These are phyloP conservation scores for Anisognathus igniventris DNA, from an alignment of 2,797 vertebrate species.

Conservation along the genomic window DNA sequence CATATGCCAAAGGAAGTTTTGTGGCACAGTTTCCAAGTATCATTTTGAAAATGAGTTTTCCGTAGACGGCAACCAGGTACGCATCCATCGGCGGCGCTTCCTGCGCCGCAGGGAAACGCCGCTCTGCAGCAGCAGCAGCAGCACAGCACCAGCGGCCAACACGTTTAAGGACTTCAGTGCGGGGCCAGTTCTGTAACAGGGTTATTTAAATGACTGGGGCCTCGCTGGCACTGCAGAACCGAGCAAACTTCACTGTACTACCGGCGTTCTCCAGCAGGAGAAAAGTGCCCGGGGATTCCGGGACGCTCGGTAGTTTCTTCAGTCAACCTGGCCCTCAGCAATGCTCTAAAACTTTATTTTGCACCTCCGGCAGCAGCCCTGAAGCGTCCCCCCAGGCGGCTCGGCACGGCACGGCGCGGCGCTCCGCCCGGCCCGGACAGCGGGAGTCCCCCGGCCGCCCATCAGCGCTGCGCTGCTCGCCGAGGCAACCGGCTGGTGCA, in stretches of 20 bases:
- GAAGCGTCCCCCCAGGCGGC: neutral
- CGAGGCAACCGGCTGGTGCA: slow-evolving; percentile 61
- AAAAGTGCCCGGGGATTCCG: neutral
- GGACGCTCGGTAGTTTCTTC: neutral
- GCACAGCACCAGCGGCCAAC: neutral
- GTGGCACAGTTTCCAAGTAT: neutral
- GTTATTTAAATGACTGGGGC: neutral
- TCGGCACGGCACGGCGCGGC: neutral
- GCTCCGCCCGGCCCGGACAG: neutral
- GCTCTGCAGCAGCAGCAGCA: neutral
- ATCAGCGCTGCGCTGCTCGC: slow-evolving; percentile 12
- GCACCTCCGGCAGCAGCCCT: neutral
- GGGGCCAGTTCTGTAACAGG: neutral
- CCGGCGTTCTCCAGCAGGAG: neutral
- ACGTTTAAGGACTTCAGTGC: neutral
- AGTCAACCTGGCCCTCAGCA: neutral
- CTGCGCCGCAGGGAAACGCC: neutral
- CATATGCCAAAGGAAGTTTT: neutral
- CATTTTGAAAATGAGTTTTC: slow-evolving; percentile 4
- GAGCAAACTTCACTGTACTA: neutral
- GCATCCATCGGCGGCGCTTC: neutral
- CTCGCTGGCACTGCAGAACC: neutral
- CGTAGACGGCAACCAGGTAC: neutral
- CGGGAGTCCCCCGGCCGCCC: neutral
- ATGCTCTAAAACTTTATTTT: neutral